A percentile compares a stretch with the other conserved stretches of the same genome.
Conservation (phyloP, 2,113 vertebrate species). For the Centropus unirufus region DNA sequence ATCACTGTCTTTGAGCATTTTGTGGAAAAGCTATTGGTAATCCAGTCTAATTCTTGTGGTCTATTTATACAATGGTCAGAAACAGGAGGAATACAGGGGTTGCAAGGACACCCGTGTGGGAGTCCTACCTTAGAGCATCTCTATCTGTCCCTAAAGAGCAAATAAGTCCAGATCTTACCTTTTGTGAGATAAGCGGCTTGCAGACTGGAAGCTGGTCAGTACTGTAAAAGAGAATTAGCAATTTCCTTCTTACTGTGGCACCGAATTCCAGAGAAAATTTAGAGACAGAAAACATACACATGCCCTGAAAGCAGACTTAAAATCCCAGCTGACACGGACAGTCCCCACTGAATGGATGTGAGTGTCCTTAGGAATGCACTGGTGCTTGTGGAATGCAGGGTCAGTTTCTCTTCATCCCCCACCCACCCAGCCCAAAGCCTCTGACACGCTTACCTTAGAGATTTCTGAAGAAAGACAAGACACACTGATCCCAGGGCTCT, state of each 20-base stretch:
- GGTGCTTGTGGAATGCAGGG: constrained; percentile 37
- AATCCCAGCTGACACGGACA: constrained; percentile 38
- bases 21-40: background rate
- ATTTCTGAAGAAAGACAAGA: constrained; percentile 69
- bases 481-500: constrained; percentile 8
- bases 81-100: background rate
- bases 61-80: background rate
- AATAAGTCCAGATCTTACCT: constrained; percentile 75
- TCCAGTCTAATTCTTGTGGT: background rate
- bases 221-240: constrained; percentile 11
- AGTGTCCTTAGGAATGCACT: constrained; percentile 1
- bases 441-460: constrained; percentile 72
- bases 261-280: background rate
- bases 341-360: background rate
- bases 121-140: background rate
- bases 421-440: background rate
- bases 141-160: background rate
- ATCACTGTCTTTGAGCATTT: background rate
- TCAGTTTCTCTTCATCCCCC: background rate
- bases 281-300: constrained; percentile 1
- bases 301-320: constrained; percentile 7
- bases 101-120: background rate
- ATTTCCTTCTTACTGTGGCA: constrained; percentile 20
- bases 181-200: constrained; percentile 44
- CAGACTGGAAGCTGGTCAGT: constrained; percentile 20